These are phyloP conservation scores for Adela reaumurella DNA, from an alignment of 2,888 invertebrate species.

Conservation along the genomic window DNA sequence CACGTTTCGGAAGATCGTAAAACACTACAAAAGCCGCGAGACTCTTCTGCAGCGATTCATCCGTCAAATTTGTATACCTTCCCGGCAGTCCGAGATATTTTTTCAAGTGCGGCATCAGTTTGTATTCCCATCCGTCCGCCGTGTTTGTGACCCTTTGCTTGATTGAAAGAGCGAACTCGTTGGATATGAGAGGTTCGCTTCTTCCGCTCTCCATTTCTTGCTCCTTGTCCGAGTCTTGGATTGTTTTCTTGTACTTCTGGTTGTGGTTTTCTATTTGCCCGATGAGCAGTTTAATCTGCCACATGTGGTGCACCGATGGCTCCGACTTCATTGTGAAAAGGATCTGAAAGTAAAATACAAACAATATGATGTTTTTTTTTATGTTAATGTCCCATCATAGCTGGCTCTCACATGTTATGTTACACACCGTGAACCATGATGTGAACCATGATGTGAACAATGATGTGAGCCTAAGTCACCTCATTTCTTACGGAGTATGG, in stretches of 20 bases:
- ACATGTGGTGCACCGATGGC: slow-evolving; percentile 59
- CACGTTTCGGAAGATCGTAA: slow-evolving; percentile 53
- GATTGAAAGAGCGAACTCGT: slow-evolving; percentile 60
- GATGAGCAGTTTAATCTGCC: slow-evolving; percentile 72
- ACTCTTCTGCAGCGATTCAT: slow-evolving; percentile 30
- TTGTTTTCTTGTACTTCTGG: slow-evolving; percentile 11
- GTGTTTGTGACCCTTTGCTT: slow-evolving; percentile 52
- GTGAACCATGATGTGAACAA: too few species aligned
- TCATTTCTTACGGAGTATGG: too few species aligned
- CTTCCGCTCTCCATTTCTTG: slow-evolving; percentile 25
- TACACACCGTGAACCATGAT: too few species aligned
- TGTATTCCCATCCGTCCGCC: slow-evolving; percentile 55
- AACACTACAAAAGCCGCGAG: slow-evolving; percentile 55
- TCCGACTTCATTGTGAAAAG: slow-evolving; percentile 49
- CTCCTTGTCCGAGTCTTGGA: slow-evolving; percentile 25
- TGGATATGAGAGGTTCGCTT: slow-evolving; percentile 49
- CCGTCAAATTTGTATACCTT: slow-evolving; percentile 23
- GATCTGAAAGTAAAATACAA: slow-evolving; percentile 36
- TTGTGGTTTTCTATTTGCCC: slow-evolving; percentile 50
- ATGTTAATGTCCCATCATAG: too few species aligned
- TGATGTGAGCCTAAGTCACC: too few species aligned
- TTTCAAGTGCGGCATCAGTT: slow-evolving; percentile 36
- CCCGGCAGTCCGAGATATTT: slow-evolving; percentile 48
- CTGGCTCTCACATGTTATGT: too few species aligned
- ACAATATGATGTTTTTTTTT: too few species aligned